These are phyloP conservation scores for Drosophila demipolita DNA, from an alignment of 2,888 invertebrate species.

Conservation along the genomic window DNA sequence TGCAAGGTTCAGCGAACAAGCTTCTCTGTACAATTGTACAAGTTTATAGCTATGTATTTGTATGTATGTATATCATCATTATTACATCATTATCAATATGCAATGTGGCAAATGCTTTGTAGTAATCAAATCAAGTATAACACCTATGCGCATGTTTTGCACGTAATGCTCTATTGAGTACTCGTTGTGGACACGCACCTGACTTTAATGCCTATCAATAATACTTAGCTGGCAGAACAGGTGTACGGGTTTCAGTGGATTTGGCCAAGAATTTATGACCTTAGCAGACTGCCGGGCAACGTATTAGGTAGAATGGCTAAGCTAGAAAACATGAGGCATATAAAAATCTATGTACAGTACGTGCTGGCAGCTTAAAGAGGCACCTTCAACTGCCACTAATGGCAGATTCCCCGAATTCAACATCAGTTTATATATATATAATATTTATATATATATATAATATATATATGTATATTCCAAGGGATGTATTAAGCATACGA, in stretches of 20 bases:
- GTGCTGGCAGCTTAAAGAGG: conserved; percentile 46
- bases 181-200: conserved; percentile 71
- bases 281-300: conserved; percentile 1
- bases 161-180: conserved; percentile 58
- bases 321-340: conserved; percentile 42
- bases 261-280: conserved; percentile 58
- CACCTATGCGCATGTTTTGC: conserved; percentile 54
- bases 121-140: conserved; percentile 36
- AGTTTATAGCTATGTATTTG: background rate
- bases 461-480: background rate
- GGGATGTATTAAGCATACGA: background rate
- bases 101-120: conserved; percentile 16
- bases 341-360: conserved; percentile 69
- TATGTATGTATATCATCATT: background rate
- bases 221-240: conserved; percentile 63
- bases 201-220: conserved; percentile 76
- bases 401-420: background rate
- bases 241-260: conserved; percentile 74
- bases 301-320: conserved; percentile 31
- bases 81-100: background rate
- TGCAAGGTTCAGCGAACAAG: conserved; percentile 16
- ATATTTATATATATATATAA: background rate
- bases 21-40: background rate
- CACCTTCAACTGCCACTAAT: conserved; percentile 25
- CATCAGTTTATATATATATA: conserved; percentile 12